Evolutionary conservation across 2,797 vertebrate genomes (phyloP).

Genomic region (Scolopax rusticola): DNA sequence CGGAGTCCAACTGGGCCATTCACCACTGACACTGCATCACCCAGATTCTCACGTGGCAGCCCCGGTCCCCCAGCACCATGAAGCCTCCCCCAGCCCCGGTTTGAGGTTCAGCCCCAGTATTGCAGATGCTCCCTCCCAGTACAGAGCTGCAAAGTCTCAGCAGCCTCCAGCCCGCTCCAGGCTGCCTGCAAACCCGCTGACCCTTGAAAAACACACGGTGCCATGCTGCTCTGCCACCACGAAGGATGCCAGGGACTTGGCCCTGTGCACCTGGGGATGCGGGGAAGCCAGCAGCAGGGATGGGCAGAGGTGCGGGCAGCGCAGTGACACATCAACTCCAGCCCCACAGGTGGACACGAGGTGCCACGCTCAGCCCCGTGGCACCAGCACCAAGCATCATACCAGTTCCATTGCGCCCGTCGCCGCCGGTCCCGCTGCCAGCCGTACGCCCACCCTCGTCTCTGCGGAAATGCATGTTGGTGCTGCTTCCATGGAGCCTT

Average conservation of each 20-base stretch:
- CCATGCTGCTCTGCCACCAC: fast-evolving
- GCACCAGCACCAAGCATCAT: fast-evolving
- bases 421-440: background rate
- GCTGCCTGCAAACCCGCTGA: background rate
- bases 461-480: background rate
- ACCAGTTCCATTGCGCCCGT: background rate
- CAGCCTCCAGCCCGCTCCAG: background rate
- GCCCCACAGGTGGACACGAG: fast-evolving
- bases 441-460: background rate
- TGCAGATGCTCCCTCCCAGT: background rate
- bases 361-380: fast-evolving
- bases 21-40: fast-evolving
- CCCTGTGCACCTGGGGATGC: fast-evolving
- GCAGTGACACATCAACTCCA: fast-evolving
- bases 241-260: fast-evolving
- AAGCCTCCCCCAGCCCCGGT: background rate
- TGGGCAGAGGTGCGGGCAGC: fast-evolving
- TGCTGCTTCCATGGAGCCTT: conserved; percentile 8
- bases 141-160: fast-evolving
- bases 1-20: fast-evolving
- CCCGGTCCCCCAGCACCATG: background rate
- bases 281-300: fast-evolving
- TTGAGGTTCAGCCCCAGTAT: background rate
- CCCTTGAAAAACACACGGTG: background rate
- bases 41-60: fast-evolving